Percentiles rank a stretch among this genome's conserved stretches.
Conservation (phyloP, 1,140 invertebrate species). For the Adelges cooleyi region DNA sequence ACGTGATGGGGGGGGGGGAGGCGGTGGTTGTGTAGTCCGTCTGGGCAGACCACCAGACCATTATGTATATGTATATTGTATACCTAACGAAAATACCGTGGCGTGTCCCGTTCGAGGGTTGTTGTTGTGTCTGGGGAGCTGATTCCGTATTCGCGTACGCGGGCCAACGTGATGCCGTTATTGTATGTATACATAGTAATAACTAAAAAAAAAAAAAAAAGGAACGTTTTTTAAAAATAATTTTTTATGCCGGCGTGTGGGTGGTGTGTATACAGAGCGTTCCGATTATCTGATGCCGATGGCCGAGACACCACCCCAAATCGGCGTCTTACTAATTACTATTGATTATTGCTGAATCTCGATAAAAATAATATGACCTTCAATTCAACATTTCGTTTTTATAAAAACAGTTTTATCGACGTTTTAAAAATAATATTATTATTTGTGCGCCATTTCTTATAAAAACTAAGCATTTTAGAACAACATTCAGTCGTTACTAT, state of each 20-base stretch:
- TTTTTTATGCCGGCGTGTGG: neutral
- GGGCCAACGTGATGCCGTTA: slow-evolving; percentile 19
- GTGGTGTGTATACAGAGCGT: neutral
- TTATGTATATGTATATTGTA: neutral
- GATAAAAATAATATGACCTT: too few relatives aligned
- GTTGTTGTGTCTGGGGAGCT: slow-evolving; percentile 7
- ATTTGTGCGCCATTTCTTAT: too few relatives aligned
- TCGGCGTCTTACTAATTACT: too few relatives aligned
- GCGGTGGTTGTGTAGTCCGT: neutral
- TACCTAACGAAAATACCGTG: slow-evolving; percentile 1
- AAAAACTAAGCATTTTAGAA: too few relatives aligned
- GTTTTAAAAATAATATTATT: too few relatives aligned
- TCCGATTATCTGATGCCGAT: too few relatives aligned
- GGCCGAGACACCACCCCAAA: too few relatives aligned
- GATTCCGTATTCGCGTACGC: slow-evolving; percentile 16
- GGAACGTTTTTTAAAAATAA: neutral
- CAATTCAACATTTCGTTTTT: too few relatives aligned
- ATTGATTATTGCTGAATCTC: too few relatives aligned
- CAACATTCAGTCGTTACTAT: too few relatives aligned
- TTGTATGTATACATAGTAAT: neutral
- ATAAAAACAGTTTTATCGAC: too few relatives aligned
- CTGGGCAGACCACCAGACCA: slow-evolving; percentile 5
- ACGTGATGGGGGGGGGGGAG: neutral
- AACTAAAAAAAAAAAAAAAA: slow-evolving; percentile 9
- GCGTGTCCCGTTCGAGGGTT: slow-evolving; percentile 26